Percentiles rank a stretch among this genome's conserved stretches.
phyloP scores from a whole-genome alignment of 2,797 vertebrate genomes.

The Ara ararauna region DNA sequence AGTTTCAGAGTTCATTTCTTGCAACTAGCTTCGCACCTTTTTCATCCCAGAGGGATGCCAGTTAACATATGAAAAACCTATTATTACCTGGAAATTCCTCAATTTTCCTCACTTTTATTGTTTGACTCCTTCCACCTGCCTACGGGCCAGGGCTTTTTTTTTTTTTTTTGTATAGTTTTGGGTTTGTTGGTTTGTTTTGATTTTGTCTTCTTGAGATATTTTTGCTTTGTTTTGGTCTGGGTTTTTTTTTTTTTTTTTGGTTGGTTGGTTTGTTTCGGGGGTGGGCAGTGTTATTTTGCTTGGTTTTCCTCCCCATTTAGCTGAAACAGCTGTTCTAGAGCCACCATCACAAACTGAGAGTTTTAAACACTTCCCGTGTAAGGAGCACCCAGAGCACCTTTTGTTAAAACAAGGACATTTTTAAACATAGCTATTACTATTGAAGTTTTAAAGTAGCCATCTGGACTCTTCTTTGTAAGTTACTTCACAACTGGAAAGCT shows the following conservation, averaged over 20 bases:
- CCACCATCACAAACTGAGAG: neutral
- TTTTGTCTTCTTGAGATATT: neutral
- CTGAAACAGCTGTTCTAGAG: neutral
- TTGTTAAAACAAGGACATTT: neutral
- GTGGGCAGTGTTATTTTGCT: neutral
- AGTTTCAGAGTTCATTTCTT: neutral
- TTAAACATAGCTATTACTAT: neutral
- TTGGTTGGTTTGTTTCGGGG: neutral
- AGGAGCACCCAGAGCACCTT: neutral
- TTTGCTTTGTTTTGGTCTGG: neutral
- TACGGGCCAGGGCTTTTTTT: neutral
- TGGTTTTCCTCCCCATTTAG: neutral
- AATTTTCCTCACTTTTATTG: neutral
- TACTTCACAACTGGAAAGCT: neutral
- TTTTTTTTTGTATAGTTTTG: neutral
- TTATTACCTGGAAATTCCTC: neutral
- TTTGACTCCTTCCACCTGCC: neutral
- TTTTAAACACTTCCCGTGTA: neutral
- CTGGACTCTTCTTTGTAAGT: neutral
- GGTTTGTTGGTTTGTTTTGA: neutral
- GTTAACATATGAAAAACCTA: neutral
- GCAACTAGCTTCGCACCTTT: neutral
- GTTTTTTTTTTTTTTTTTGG: neutral
- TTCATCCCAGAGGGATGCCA: neutral
- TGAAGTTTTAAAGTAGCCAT: constrained; percentile 13